Evolutionary conservation across 2,888 invertebrate genomes (phyloP).

Genomic region (Cephus sareptanus): DNA sequence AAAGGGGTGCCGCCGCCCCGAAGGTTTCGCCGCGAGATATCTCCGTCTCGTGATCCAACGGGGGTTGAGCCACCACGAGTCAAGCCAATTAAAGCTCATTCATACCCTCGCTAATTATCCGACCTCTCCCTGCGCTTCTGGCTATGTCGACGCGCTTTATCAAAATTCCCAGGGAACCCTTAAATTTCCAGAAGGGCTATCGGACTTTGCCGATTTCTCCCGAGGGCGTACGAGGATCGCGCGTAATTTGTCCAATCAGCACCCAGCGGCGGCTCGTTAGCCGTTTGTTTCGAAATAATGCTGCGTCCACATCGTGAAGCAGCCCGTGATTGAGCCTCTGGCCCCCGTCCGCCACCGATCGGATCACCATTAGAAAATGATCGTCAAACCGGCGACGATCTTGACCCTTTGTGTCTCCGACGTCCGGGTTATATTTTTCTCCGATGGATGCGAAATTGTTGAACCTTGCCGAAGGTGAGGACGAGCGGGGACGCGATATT

Average conservation of each 20-base stretch:
- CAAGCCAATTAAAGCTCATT: constrained; percentile 60
- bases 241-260: constrained; percentile 54
- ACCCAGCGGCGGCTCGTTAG: constrained; percentile 57
- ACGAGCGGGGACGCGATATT: neutral
- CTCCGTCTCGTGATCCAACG: neutral
- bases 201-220: neutral
- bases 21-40: constrained; percentile 42
- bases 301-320: constrained; percentile 32
- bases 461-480: neutral
- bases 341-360: neutral
- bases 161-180: neutral
- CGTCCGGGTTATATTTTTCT: neutral
- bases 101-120: constrained; percentile 54
- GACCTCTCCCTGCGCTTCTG: neutral
- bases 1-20: constrained; percentile 43
- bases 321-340: constrained; percentile 19
- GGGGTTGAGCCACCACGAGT: constrained; percentile 12
- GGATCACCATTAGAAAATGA: neutral
- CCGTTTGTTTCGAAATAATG: constrained; percentile 59
- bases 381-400: neutral
- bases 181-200: neutral
- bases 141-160: neutral
- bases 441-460: neutral
- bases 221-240: constrained; percentile 40
- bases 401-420: neutral